phyloP scores from a whole-genome alignment of 2,888 invertebrate genomes.

The Cheilosia grossa region DNA sequence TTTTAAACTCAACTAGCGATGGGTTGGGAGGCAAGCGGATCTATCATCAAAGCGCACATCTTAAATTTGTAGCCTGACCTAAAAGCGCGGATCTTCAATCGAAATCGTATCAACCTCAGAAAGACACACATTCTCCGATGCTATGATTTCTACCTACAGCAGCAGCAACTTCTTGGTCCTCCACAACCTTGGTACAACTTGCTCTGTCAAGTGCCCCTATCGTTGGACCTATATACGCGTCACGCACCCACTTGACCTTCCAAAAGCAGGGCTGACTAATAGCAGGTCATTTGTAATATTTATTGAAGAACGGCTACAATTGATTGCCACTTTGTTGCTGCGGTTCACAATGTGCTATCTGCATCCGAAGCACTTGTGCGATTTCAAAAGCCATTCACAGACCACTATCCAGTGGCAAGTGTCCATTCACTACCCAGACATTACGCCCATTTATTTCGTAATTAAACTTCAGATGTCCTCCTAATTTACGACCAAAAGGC shows the following conservation, averaged over 20 bases:
- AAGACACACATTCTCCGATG: no score
- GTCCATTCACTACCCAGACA: slow-evolving; percentile 51
- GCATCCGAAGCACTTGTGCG: slow-evolving; percentile 10
- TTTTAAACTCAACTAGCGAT: no score
- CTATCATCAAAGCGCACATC: no score
- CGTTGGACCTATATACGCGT: not conserved
- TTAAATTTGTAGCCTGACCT: no score
- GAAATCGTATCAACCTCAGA: no score
- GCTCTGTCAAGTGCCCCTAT: no score
- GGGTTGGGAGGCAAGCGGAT: no score
- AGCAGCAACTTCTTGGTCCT: no score
- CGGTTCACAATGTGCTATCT: slow-evolving; percentile 15
- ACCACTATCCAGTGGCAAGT: slow-evolving; percentile 40
- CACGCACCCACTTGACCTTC: not conserved
- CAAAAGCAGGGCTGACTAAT: slow-evolving; percentile 12
- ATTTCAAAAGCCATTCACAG: slow-evolving; percentile 28
- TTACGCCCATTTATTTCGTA: slow-evolving; percentile 58
- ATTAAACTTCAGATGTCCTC: slow-evolving; percentile 64
- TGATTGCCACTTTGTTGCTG: slow-evolving; percentile 40
- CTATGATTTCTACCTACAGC: no score
- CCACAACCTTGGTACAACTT: no score
- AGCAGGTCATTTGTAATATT: slow-evolving; percentile 9
- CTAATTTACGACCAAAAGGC: slow-evolving; percentile 58
- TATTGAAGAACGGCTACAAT: slow-evolving; percentile 37
- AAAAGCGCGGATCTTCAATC: no score